Evolutionary conservation across 2,888 invertebrate species (phyloP), one percentile per base, ranked within the genome.

Genomic region (Oxystoma pomonae): DNA sequence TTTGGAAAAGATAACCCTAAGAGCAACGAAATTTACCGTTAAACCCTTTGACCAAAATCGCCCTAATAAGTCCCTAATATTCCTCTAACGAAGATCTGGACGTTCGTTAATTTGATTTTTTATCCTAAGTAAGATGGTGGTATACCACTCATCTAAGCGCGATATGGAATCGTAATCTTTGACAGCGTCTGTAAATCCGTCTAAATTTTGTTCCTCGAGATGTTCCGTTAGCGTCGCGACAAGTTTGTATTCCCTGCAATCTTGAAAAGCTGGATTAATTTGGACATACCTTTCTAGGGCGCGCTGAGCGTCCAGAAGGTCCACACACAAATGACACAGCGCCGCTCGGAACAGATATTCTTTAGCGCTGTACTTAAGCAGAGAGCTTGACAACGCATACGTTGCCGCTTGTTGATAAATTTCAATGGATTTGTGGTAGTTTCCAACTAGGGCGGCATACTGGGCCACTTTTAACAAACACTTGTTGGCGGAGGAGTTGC

Each of bases 321-420:
- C 98, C 63, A 97, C 91, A 81, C 97, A 98, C 60, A 99, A 85
- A 81, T 98, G 97, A 80, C 99, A 98, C 2, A 99, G 85, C 3
- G 94, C 92, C 12, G 98, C 97, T 61, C 96, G 89, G 85, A 99
- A 98, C 84, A 98, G 96, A 82, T 99, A 96, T 81, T 98, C 98
- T 81, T 98, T 98, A 21, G 98, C 98, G 80, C 96, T 95, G 83
- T 98, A 99, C 81, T 98, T 98, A 70, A 99, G 84, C 70, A 99
- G 85, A 65, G 95, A 92, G 83, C 93, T 98, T 81, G 98, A 98
- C 75, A 98, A 86, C 18, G 96, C 94, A 3, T 93, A 89, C 63
- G 90, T 87, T 55, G 95, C 97, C 69, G 98, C 93, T 87, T 96
- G 91, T 81, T 98, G 96, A 78, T 97, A 98, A 72, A 98, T 96